Percentiles rank a stretch among this genome's conserved stretches.
phyloP scores from a whole-genome alignment of 2,888 invertebrate species.

The Cantharis flavilabris region DNA sequence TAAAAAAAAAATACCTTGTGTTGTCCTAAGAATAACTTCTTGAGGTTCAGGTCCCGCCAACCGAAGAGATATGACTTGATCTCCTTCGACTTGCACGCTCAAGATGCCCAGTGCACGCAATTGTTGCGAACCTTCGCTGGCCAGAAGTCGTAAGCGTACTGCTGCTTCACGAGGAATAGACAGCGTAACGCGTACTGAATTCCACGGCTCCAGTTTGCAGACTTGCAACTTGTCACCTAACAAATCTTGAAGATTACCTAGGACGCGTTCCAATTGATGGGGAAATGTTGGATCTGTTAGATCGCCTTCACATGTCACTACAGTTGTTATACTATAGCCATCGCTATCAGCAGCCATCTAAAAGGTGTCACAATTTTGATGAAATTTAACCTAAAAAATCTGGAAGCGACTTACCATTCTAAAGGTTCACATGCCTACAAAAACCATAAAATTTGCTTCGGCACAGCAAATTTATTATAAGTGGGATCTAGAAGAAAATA shows the following conservation, averaged over 20 bases:
- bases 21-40: constrained; percentile 69
- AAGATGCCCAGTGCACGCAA: constrained; percentile 91
- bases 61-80: constrained; percentile 75
- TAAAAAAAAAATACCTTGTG: constrained; percentile 44
- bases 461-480: constrained; percentile 9
- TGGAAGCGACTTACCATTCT: constrained; percentile 19
- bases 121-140: constrained; percentile 86
- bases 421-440: constrained; percentile 20
- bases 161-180: constrained; percentile 97
- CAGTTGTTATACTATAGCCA: constrained; percentile 77
- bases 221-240: constrained; percentile 66
- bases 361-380: constrained; percentile 28
- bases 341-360: constrained; percentile 85
- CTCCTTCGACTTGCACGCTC: constrained; percentile 92
- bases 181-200: constrained; percentile 96
- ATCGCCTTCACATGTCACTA: constrained; percentile 92
- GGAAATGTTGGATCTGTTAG: constrained; percentile 86
- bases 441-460: constrained; percentile 18
- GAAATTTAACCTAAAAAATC: background rate
- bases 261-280: constrained; percentile 76
- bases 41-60: constrained; percentile 71
- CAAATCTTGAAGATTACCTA: constrained; percentile 77
- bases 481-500: constrained; percentile 15
- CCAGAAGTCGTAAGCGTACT: constrained; percentile 85
- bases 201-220: constrained; percentile 94